These are phyloP conservation scores for Charanyca ferruginea DNA, from an alignment of 2,888 invertebrate genomes.

Conservation along the genomic window DNA sequence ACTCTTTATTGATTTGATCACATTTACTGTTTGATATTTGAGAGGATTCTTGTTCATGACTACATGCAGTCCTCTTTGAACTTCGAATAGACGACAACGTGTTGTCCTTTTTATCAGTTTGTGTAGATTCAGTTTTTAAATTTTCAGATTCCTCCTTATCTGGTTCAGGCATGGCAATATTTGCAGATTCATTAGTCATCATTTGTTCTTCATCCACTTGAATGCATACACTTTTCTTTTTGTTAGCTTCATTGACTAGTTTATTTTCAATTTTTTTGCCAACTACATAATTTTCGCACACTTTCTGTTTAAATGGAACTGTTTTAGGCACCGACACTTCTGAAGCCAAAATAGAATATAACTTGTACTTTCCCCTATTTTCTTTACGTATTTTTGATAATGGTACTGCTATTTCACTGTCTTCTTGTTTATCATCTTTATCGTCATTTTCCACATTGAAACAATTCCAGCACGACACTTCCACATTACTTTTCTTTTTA, in stretches of 20 bases:
- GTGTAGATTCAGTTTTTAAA: conserved; percentile 15
- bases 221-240: conserved; percentile 21
- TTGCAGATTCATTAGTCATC: conserved; percentile 10
- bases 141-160: conserved; percentile 13
- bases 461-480: conserved; percentile 85
- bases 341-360: conserved; percentile 82
- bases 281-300: conserved; percentile 78
- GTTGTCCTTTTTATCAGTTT: conserved; percentile 12
- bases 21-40: conserved; percentile 3
- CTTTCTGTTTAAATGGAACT: conserved; percentile 82
- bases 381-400: conserved; percentile 77
- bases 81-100: not conserved
- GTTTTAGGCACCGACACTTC: conserved; percentile 82
- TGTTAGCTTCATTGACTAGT: conserved; percentile 66
- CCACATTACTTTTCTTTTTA: conserved; percentile 66
- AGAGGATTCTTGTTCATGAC: not conserved
- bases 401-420: conserved; percentile 70
- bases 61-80: not conserved
- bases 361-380: conserved; percentile 79
- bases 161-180: conserved; percentile 24
- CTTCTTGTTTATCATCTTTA: conserved; percentile 68
- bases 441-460: conserved; percentile 73
- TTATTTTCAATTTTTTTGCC: conserved; percentile 81
- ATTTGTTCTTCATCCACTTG: conserved; percentile 15
- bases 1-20: conserved; percentile 5